Conservation (phyloP, 2,113 vertebrate species). For the Nerophis lumbriciformis region DNA sequence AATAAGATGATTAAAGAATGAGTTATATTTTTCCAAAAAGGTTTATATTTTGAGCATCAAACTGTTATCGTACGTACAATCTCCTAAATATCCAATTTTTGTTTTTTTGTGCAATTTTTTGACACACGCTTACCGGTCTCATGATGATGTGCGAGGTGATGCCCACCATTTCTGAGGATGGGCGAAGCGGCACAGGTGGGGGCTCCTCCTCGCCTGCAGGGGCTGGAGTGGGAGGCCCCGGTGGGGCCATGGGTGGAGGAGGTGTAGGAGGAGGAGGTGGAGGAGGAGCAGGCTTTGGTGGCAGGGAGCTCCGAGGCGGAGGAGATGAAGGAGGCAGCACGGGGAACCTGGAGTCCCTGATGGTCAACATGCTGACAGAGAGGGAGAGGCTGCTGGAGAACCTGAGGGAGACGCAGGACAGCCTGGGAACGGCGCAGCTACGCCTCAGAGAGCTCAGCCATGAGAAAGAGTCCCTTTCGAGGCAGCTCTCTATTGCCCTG, state of each 20-base stretch:
- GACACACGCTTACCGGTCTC: slow-evolving; percentile 52
- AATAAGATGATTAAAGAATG: slow-evolving; percentile 40
- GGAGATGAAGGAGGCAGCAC: slow-evolving; percentile 87
- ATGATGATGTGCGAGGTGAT: slow-evolving; percentile 98
- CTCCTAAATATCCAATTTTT: slow-evolving; percentile 11
- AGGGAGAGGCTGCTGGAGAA: slow-evolving; percentile 89
- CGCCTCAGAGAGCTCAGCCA: slow-evolving; percentile 86
- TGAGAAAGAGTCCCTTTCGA: slow-evolving; percentile 87
- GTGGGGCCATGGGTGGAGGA: slow-evolving; percentile 63
- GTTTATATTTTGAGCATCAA: slow-evolving; percentile 56
- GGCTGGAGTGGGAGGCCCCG: slow-evolving; percentile 43
- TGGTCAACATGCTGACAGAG: slow-evolving; percentile 97
- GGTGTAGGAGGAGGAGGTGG: slow-evolving; percentile 71
- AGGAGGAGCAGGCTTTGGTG: slow-evolving; percentile 62
- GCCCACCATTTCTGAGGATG: slow-evolving; percentile 94
- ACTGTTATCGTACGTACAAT: slow-evolving; percentile 29
- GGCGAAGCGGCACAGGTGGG: slow-evolving; percentile 75
- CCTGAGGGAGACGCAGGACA: slow-evolving; percentile 89
- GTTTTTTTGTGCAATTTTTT: slow-evolving; percentile 1
- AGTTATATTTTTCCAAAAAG: slow-evolving; percentile 53
- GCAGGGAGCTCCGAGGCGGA: slow-evolving; percentile 53
- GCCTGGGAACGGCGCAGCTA: slow-evolving; percentile 84
- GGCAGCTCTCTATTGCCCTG: slow-evolving; percentile 88
- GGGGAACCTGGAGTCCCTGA: slow-evolving; percentile 88
- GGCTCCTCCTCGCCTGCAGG: slow-evolving; percentile 73